Evolutionary conservation across 2,113 vertebrate species (phyloP), one percentile per base, ranked within the genome.

Genomic region (Myrmecophaga tridactyla): DNA sequence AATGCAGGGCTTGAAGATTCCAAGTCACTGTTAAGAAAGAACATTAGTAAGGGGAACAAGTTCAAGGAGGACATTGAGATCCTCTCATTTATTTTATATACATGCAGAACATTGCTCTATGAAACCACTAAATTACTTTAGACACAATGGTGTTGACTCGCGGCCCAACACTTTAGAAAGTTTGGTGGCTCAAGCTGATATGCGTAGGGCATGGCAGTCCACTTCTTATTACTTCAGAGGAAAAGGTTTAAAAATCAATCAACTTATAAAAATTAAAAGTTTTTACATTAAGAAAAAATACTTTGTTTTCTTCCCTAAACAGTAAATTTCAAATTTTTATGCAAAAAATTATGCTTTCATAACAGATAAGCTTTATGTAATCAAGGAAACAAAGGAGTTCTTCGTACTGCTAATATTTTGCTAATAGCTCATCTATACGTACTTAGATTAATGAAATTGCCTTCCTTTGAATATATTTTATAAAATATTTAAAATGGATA

Each of bases 221-320:
- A 63, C 43, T 89, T 86, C 58, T 63, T 77, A 4, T 14, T 46
- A 58, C 20, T 65, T 58, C 77, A 65, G 29, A 89, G 73, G 63
- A 67, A 84, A 36, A 70, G 0, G 1, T 72, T 92, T 90, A 29
- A 23, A 29, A 0, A 29, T 88, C 13, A 39, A 77, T 92, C 67
- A 95, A 48, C 70, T 56, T 29, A 17, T 65, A 46, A 3, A 21
- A 56, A 53, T 41, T 88, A 51, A 51, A 39, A 76, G 17, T 76
- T 83, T 86, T 83, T 80, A 87, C 56, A 75, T 89, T 86, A 60
- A 82, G n/a, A 69, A 67, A 84, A 27, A 43, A 29, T 21, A 48
- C 25, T 43, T 72, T 89, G 53, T 76, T 90, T 94, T 70, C 31
- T 85, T 67, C 25, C 62, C 86, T 73, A 95, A 91, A 69, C 39